Conservation (phyloP, 2,113 vertebrate genomes). For the Chaenocephalus aceratus region DNA sequence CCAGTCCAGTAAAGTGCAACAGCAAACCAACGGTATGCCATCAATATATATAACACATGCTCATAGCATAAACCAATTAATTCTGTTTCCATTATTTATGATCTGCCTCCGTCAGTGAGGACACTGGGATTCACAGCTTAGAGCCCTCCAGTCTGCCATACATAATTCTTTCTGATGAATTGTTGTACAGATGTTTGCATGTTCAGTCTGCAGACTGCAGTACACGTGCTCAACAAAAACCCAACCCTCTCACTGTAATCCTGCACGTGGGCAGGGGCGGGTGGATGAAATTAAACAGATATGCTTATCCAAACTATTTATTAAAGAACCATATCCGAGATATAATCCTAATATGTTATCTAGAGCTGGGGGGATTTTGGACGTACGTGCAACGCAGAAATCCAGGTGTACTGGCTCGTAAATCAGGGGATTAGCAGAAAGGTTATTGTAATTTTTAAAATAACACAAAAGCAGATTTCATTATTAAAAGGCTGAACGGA, state of each 20-base stretch:
- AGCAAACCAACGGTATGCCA: constrained; percentile 35
- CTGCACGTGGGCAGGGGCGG: constrained; percentile 78
- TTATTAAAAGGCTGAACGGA: constrained; percentile 81
- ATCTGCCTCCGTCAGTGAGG: constrained; percentile 38
- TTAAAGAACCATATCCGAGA: constrained; percentile 86
- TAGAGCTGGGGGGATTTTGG: constrained; percentile 84
- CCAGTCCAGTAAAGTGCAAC: constrained; percentile 14
- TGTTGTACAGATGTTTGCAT: constrained; percentile 82
- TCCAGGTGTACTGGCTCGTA: constrained; percentile 92
- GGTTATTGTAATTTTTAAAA: constrained; percentile 89
- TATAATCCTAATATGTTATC: constrained; percentile 91
- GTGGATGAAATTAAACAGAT: constrained; percentile 85
- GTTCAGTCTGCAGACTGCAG: constrained; percentile 58
- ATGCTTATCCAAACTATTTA: constrained; percentile 87
- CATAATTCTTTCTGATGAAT: constrained; percentile 72
- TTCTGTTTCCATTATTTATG: constrained; percentile 62
- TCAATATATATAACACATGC: constrained; percentile 66
- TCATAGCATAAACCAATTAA: constrained; percentile 72
- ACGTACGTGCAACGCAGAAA: constrained; percentile 76
- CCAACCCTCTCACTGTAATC: constrained; percentile 88
- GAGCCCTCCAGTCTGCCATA: constrained; percentile 46
- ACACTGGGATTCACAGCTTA: constrained; percentile 52
- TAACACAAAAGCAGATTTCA: constrained; percentile 95
- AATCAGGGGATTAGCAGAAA: constrained; percentile 89
- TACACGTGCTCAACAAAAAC: constrained; percentile 82